Conservation (phyloP, 2,797 vertebrate species). For the Mastacembelus armatus region DNA sequence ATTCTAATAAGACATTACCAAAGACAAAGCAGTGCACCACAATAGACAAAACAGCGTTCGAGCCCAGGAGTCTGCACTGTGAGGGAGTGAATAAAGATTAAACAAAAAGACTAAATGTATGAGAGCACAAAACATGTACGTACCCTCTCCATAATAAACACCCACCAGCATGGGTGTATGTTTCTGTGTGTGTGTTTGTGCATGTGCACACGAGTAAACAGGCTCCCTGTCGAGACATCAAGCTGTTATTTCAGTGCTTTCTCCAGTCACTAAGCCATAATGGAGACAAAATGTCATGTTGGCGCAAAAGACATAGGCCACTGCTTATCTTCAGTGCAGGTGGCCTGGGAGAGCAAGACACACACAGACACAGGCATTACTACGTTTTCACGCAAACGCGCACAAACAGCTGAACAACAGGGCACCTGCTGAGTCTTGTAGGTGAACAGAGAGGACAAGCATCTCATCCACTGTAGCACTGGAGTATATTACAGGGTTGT, state of each 20-base stretch:
- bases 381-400: slow-evolving; percentile 11
- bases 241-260: slow-evolving; percentile 43
- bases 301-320: too few species aligned
- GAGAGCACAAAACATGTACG: slow-evolving; percentile 16
- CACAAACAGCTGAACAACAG: slow-evolving; percentile 9
- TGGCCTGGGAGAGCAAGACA: slow-evolving; percentile 5
- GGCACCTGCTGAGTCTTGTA: slow-evolving; percentile 43
- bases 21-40: slow-evolving; percentile 31
- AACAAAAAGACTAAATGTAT: slow-evolving; percentile 9
- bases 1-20: slow-evolving; percentile 25
- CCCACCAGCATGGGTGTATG: slow-evolving; percentile 16
- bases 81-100: slow-evolving; percentile 22
- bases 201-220: slow-evolving; percentile 12
- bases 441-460: slow-evolving; percentile 41
- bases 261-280: slow-evolving; percentile 24
- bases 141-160: slow-evolving; percentile 26
- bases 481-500: slow-evolving; percentile 8
- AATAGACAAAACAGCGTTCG: slow-evolving; percentile 26
- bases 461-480: slow-evolving; percentile 8
- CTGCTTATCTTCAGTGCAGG: slow-evolving; percentile 32
- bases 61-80: slow-evolving; percentile 4
- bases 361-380: slow-evolving; percentile 5
- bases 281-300: slow-evolving; percentile 57
- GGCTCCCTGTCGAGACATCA: slow-evolving; percentile 48
- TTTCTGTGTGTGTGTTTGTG: not conserved